Percentiles rank a stretch among this genome's conserved stretches.
Evolutionary conservation across 2,888 invertebrate genomes (phyloP).

Genomic region (Mesochorus sp.): DNA sequence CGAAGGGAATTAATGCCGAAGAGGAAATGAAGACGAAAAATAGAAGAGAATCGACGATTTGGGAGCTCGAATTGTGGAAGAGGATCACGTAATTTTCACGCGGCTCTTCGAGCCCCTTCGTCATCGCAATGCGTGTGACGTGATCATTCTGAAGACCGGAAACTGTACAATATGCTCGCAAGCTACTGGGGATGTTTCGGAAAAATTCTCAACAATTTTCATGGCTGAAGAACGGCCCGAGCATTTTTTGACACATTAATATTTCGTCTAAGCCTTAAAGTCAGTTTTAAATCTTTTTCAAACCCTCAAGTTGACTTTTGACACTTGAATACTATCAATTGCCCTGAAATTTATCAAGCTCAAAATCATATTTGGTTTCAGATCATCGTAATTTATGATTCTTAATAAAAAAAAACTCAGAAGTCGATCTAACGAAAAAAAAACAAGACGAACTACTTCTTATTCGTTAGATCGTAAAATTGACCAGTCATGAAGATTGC

Average conservation of each 20-base stretch:
- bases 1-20: not conserved
- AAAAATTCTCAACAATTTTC: not conserved
- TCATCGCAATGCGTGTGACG: not conserved
- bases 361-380: no score
- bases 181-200: not conserved
- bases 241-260: not conserved
- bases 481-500: not conserved
- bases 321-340: no score
- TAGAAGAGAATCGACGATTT: not conserved
- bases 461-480: not conserved
- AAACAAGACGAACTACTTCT: no score
- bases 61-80: not conserved
- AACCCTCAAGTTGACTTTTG: no score
- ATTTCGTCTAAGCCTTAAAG: not conserved
- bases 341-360: no score
- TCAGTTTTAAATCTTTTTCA: not conserved
- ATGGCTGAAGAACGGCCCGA: not conserved
- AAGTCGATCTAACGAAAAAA: no score
- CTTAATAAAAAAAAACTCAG: no score
- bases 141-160: not conserved
- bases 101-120: not conserved
- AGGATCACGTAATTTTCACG: not conserved
- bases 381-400: no score
- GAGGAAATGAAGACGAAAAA: constrained; percentile 1
- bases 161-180: not conserved